Evolutionary conservation across 2,797 vertebrate species (phyloP), one percentile per base, ranked within the genome.

Genomic region (Fistularia commersonii): DNA sequence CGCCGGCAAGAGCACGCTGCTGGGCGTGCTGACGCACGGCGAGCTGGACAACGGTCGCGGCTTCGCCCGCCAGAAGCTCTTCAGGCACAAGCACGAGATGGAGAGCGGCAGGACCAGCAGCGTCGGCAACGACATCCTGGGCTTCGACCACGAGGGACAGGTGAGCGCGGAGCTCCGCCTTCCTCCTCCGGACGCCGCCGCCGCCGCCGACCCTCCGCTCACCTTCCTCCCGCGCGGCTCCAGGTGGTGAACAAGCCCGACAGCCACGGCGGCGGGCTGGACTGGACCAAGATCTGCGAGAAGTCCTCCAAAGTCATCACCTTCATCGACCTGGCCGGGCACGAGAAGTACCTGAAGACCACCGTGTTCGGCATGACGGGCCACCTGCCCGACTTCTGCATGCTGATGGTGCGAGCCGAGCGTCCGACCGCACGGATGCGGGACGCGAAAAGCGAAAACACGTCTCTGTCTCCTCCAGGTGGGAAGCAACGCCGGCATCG

Each of bases 211-310:
- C 35, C 3, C 4, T 6, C 34, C 6, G 34, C 6, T n/a, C n/a
- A n/a, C 35, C 7, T 33, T 3, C n/a, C 9, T 0, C 1, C 7
- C n/a, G n/a, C n/a, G n/a, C n/a, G n/a, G n/a, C n/a, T n/a, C n/a
- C n/a, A 88, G 84, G 94, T 98, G 72, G 96, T 98, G 47, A 98
- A 99, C 87, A 97, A 98, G 72, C 96, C 96, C 0, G 95, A 98
- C 74, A 97, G 93, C 75, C 96, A 98, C 0, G 96, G 95, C 0
- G 95, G 96, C 68, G 95, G 95, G 74, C 89, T 98, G 76, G 96
- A 98, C 67, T 98, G 96, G 96, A 98, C 96, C 54, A 96, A 97
- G 82, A 98, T 98, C 76, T 98, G 96, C 38, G 96, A 98, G 88
- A 96, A 96, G 73, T 98, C 96, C 57, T 94, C 95, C 4, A 98